These are phyloP conservation scores for Synanthedon andrenaeformis DNA, from an alignment of 2,888 invertebrate genomes.

Conservation along the genomic window DNA sequence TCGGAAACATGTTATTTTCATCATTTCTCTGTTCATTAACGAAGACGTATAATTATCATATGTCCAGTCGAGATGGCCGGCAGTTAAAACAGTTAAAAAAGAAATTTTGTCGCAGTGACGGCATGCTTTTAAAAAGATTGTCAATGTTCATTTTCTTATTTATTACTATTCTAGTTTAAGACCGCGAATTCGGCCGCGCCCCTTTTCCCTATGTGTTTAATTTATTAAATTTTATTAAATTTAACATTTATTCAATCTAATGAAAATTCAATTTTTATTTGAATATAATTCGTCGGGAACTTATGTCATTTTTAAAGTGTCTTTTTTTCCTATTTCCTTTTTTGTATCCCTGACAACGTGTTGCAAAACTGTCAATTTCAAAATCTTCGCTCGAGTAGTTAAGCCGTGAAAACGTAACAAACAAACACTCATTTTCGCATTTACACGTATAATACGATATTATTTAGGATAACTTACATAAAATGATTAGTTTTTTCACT, in stretches of 20 bases:
- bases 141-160: not conserved
- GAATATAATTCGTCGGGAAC: too few species aligned
- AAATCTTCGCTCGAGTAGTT: too few species aligned
- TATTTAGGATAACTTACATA: too few species aligned
- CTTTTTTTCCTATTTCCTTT: too few species aligned
- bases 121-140: not conserved
- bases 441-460: too few species aligned
- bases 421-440: too few species aligned
- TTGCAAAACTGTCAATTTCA: too few species aligned
- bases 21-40: constrained; percentile 4
- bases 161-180: not conserved
- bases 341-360: too few species aligned
- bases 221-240: not conserved
- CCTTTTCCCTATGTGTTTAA: not conserved
- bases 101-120: not conserved
- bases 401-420: too few species aligned
- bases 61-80: not conserved
- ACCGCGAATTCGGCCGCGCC: not conserved
- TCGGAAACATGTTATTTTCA: constrained; percentile 1
- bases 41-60: constrained; percentile 2
- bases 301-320: too few species aligned
- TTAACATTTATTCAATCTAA: not conserved
- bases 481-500: too few species aligned
- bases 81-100: not conserved
- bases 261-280: too few species aligned